A percentile compares a stretch with the other conserved stretches of the same genome.
Evolutionary conservation across 2,113 vertebrate genomes (phyloP).

Genomic region (Protobothrops flavoviridis): DNA sequence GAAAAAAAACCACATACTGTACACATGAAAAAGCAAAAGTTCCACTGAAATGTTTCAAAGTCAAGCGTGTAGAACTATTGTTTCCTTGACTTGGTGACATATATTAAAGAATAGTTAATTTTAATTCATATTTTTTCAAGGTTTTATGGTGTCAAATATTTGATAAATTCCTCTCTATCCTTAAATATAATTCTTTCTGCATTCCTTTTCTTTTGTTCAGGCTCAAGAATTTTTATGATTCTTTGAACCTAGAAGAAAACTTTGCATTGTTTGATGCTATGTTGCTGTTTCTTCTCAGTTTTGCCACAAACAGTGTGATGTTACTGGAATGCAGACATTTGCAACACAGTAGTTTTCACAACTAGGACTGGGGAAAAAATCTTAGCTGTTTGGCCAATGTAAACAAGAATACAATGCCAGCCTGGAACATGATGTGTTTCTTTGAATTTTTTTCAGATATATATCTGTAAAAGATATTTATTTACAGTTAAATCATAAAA

Average conservation of each 20-base stretch:
- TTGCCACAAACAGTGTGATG: neutral
- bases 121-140: neutral
- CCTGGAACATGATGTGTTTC: neutral
- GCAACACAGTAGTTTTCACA: neutral
- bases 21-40: neutral
- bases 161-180: neutral
- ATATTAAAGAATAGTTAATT: neutral
- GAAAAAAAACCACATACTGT: neutral
- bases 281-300: neutral
- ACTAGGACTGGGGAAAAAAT: neutral
- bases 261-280: neutral
- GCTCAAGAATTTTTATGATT: neutral
- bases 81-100: neutral
- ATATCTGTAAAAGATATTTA: neutral
- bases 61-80: neutral
- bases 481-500: neutral
- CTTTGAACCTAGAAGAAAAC: neutral
- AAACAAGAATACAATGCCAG: neutral
- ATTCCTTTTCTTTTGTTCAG: neutral
- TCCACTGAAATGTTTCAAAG: neutral
- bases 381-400: neutral
- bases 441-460: neutral
- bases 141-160: neutral
- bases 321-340: neutral
- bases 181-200: neutral